Base-by-base conservation (phyloP, 2,113 vertebrate genomes). In the Bufo bufo region DNA sequence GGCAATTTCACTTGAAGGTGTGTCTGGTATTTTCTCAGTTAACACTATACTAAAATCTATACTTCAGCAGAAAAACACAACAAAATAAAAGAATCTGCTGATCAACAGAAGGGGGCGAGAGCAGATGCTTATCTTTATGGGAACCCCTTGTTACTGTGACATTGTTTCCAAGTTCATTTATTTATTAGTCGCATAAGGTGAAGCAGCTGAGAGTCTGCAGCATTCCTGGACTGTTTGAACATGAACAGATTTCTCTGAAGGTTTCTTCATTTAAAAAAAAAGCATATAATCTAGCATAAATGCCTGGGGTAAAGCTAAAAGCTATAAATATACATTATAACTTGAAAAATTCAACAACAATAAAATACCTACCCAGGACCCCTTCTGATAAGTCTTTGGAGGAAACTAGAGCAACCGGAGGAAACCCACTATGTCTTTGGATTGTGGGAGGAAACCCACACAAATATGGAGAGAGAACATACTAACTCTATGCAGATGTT, bases 181-280 rank as follows among this genome's bases (percentile, higher is more conserved):
- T 4, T 4, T 77, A 17, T 10, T 12, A 14, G 3, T 43, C 17
- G 58, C 79, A 81, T 63, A 19, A 23, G 13, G 20, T 66, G 10
- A 82, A 63, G 17, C 2, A 63, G 43, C 80, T 58, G 23, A 33
- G 17, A 47, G 58, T 45, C 47, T 19, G 43, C 59, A 65, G 19
- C 45, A 65, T 82, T 65, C 10, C 45, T 50, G 80, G 3, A 50
- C 61, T 82, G 61, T 66, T 49, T 50, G n/a, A 82, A 82, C 61
- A 82, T 65, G 80, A 65, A 66, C 43, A 82, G 9, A 82, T 82
- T 66, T 65, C 17, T n/a, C 16, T 82, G 16, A 82, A 82, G 63
- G 59, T 19, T 58, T 61, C 6, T 61, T 59, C n/a, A 7, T 47
- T 20, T 20, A 17, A 77, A 20, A 0, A 0, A 14, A 81, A 58